phyloP scores from a whole-genome alignment of 2,797 vertebrate genomes.

The Hemitrygon akajei region DNA sequence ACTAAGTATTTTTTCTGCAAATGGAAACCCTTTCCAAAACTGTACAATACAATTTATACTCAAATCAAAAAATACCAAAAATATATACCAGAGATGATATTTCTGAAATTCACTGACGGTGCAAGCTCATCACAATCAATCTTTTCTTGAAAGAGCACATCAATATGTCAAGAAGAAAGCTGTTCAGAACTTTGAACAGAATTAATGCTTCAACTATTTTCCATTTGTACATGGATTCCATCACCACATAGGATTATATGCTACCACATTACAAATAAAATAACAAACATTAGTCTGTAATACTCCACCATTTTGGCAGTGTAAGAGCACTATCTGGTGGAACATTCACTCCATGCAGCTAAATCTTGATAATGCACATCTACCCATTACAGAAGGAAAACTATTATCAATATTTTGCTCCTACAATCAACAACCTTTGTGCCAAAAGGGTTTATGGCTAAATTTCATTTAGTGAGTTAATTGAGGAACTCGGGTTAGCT shows the following conservation, averaged over 20 bases:
- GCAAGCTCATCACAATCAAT: neutral
- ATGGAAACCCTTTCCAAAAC: neutral
- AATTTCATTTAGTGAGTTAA: neutral
- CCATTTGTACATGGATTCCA: too few species aligned
- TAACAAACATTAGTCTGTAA: neutral
- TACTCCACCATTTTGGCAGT: neutral
- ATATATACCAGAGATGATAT: neutral
- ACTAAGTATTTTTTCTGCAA: neutral
- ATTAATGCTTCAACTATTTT: neutral
- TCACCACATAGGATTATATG: neutral
- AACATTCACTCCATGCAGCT: slow-evolving; percentile 4
- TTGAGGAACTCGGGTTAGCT: neutral
- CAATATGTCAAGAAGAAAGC: neutral
- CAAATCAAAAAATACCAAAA: neutral
- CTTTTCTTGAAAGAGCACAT: neutral
- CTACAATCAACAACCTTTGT: neutral
- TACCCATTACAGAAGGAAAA: neutral
- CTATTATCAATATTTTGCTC: too few species aligned
- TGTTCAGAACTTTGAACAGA: slow-evolving; percentile 9
- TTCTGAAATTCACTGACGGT: neutral
- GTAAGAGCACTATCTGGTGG: neutral
- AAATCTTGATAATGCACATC: neutral
- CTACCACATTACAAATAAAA: neutral
- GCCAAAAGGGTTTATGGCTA: neutral
- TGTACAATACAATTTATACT: neutral